These are phyloP conservation scores for Tipula unca DNA, from an alignment of 2,888 invertebrate species.

Conservation along the genomic window DNA sequence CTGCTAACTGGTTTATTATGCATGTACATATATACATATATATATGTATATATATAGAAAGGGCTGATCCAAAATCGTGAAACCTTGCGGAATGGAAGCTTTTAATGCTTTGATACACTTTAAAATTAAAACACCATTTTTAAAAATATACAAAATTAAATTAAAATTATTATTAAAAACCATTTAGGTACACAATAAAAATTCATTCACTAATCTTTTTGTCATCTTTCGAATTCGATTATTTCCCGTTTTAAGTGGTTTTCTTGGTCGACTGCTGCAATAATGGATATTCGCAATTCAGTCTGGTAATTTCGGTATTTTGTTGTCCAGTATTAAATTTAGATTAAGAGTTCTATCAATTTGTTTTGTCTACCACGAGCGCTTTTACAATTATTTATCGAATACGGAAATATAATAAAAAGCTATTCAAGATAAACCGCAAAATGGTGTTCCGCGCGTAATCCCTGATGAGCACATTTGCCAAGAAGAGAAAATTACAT, in stretches of 20 bases:
- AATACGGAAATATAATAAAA: conserved; percentile 32
- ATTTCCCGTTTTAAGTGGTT: neutral
- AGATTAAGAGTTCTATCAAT: neutral
- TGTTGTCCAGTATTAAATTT: conserved; percentile 21
- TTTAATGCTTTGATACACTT: too few species aligned
- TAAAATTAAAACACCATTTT: too few species aligned
- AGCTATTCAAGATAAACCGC: conserved; percentile 39
- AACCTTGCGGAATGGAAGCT: too few species aligned
- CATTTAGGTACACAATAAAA: too few species aligned
- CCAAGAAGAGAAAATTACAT: conserved; percentile 31
- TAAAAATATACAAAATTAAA: too few species aligned
- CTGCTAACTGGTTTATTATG: too few species aligned
- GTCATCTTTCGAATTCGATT: neutral
- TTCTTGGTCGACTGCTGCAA: conserved; percentile 31
- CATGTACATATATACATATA: too few species aligned
- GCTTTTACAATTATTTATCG: conserved; percentile 43
- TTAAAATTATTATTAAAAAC: too few species aligned
- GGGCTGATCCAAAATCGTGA: too few species aligned
- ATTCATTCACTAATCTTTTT: neutral
- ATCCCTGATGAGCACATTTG: conserved; percentile 35
- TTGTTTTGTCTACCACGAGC: conserved; percentile 45
- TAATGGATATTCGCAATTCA: conserved; percentile 33
- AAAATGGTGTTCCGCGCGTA: conserved; percentile 36
- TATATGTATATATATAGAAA: too few species aligned
- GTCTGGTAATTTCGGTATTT: conserved; percentile 29